A percentile compares a stretch with the other conserved stretches of the same genome.
Conservation (phyloP, 2,113 vertebrate species). For the Narcine bancroftii region DNA sequence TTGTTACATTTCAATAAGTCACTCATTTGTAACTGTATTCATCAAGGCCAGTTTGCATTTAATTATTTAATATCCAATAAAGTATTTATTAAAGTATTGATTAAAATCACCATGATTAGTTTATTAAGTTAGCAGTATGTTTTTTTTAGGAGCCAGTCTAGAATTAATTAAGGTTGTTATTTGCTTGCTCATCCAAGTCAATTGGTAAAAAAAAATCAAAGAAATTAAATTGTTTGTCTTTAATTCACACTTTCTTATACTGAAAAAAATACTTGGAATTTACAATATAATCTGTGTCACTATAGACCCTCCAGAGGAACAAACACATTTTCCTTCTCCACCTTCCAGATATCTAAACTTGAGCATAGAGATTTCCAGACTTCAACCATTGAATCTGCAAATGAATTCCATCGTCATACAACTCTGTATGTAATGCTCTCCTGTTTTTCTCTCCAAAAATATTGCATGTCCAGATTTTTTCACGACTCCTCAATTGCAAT, state of each 20-base stretch:
- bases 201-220: neutral
- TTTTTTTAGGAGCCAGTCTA: neutral
- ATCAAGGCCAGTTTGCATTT: neutral
- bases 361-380: neutral
- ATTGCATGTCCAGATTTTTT: neutral
- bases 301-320: neutral
- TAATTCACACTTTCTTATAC: too few species aligned
- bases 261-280: neutral
- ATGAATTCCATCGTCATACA: neutral
- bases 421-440: neutral
- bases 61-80: neutral
- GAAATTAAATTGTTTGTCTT: too few species aligned
- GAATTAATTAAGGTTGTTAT: neutral
- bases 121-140: neutral
- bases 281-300: neutral
- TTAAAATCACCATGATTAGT: neutral
- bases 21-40: constrained; percentile 4
- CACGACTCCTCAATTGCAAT: neutral
- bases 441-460: neutral
- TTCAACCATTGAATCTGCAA: neutral
- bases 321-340: neutral
- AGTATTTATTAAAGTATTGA: constrained; percentile 17
- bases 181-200: neutral
- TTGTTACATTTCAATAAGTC: neutral
- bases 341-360: neutral